These are phyloP conservation scores for Tachina grossa DNA, from an alignment of 2,888 invertebrate genomes.

Conservation along the genomic window DNA sequence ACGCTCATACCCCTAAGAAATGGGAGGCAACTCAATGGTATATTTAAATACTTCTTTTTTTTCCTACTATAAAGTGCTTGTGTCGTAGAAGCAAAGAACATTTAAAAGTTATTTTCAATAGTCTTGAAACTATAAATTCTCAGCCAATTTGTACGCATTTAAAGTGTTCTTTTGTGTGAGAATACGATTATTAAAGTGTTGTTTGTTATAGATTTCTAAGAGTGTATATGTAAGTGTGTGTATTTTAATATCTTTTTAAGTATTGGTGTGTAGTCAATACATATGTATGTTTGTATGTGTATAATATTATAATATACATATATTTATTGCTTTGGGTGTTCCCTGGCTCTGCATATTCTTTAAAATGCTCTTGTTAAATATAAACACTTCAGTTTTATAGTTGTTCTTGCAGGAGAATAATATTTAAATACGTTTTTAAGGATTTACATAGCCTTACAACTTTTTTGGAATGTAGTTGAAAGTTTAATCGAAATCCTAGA, in stretches of 20 bases:
- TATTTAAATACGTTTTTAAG: slow-evolving; percentile 59
- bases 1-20: neutral
- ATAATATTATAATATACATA: too few relatives aligned
- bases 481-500: slow-evolving; percentile 47
- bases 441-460: slow-evolving; percentile 33
- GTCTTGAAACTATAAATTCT: slow-evolving; percentile 48
- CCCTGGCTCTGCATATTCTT: slow-evolving; percentile 20
- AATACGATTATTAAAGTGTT: neutral
- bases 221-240: neutral
- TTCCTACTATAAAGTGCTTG: slow-evolving; percentile 27
- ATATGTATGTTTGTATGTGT: neutral
- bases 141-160: slow-evolving; percentile 50
- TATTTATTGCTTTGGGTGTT: slow-evolving; percentile 5
- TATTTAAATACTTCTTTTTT: slow-evolving; percentile 38
- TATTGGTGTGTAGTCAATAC: neutral
- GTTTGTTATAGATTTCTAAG: neutral
- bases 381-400: slow-evolving; percentile 55
- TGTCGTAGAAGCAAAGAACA: slow-evolving; percentile 6
- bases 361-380: slow-evolving; percentile 45
- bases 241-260: neutral
- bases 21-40: slow-evolving; percentile 13
- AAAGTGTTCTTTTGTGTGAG: slow-evolving; percentile 16
- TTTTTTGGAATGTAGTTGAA: neutral
- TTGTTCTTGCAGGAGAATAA: slow-evolving; percentile 16
- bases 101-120: slow-evolving; percentile 56